These are phyloP conservation scores for Pelodiscus sinensis DNA, from an alignment of 2,113 vertebrate species.

Conservation along the genomic window DNA sequence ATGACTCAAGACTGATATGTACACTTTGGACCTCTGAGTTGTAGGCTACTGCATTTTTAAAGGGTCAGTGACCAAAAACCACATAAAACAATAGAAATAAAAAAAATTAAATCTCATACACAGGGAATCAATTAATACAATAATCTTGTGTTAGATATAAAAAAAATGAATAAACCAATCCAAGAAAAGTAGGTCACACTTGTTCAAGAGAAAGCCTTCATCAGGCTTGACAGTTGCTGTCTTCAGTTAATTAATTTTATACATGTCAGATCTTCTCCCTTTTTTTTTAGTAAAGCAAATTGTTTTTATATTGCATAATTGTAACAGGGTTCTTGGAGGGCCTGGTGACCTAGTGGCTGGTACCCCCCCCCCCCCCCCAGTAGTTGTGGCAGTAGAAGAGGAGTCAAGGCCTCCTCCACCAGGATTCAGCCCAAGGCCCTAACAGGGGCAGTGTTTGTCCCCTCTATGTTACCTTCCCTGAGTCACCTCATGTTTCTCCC, in stretches of 20 bases:
- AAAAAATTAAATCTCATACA: neutral
- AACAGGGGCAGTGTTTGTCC: neutral
- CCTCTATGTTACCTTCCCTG: neutral
- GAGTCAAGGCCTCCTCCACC: neutral
- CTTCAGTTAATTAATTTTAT: neutral
- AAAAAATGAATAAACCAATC: neutral
- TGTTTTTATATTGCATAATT: neutral
- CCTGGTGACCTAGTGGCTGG: neutral
- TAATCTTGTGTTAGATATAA: neutral
- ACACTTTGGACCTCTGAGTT: slow-evolving; percentile 7
- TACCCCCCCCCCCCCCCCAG: neutral
- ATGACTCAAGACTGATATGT: slow-evolving; percentile 42
- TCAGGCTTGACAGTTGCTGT: neutral
- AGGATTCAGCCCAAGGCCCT: neutral
- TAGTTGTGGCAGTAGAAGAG: neutral
- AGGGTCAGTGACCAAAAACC: slow-evolving; percentile 41
- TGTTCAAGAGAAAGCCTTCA: neutral
- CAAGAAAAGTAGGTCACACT: neutral
- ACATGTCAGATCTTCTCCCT: neutral
- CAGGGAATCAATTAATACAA: neutral
- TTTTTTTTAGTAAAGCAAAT: neutral
- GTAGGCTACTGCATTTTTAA: slow-evolving; percentile 39
- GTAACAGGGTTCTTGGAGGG: neutral
- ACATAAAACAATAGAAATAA: slow-evolving; percentile 38
- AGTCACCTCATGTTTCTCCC: neutral